phyloP scores from a whole-genome alignment of 2,113 vertebrate genomes.

The Hepsetus odoe region DNA sequence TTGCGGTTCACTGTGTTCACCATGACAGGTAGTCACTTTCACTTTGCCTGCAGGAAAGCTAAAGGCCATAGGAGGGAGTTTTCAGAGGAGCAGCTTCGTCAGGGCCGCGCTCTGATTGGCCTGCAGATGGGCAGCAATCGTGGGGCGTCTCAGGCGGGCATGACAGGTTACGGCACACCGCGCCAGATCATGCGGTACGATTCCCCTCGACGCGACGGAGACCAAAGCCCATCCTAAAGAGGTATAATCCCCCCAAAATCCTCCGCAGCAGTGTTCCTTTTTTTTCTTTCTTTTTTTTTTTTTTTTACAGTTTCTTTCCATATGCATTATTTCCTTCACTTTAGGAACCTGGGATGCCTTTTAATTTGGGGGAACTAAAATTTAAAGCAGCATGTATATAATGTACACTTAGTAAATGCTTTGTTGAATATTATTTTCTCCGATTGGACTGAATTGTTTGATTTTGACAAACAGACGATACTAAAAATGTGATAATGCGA shows the following conservation, averaged over 20 bases:
- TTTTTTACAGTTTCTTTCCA: neutral
- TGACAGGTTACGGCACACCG: conserved; percentile 80
- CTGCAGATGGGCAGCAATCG: conserved; percentile 87
- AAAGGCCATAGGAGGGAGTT: conserved; percentile 82
- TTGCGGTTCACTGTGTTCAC: too few species aligned
- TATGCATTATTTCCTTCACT: neutral
- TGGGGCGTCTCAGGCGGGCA: conserved; percentile 83
- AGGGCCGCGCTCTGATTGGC: conserved; percentile 83
- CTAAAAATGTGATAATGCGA: too few species aligned
- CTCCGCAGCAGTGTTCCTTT: neutral
- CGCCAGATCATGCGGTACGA: conserved; percentile 79
- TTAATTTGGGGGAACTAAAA: neutral
- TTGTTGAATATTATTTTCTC: too few species aligned
- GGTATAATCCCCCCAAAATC: neutral
- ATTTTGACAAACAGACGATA: too few species aligned
- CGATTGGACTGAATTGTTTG: too few species aligned
- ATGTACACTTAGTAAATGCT: too few species aligned
- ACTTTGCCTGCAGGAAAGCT: conserved; percentile 78
- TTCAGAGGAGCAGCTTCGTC: conserved; percentile 82
- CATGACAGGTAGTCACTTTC: too few species aligned
- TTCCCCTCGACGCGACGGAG: conserved; percentile 50
- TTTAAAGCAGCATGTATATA: too few species aligned
- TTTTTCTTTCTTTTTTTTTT: neutral
- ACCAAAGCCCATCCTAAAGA: conserved; percentile 31
- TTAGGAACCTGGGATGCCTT: neutral